Evolutionary conservation across 2,888 invertebrate genomes (phyloP), one percentile per base, ranked within the genome.

Genomic region (Linnaemya tessellans): DNA sequence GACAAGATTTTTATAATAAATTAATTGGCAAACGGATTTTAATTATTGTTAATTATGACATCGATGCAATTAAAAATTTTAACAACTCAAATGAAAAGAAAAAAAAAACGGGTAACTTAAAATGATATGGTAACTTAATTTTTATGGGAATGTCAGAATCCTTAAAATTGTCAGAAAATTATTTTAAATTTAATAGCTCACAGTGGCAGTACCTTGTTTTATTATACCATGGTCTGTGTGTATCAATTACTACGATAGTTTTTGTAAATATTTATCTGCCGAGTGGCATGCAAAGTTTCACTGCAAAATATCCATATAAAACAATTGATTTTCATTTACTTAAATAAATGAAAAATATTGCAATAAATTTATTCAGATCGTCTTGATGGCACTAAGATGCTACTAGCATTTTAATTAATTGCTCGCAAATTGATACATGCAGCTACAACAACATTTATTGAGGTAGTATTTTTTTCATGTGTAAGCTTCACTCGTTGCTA

Each of bases 331-430:
- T 46, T 35, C 64, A 71, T 35, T 1, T 25, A 71, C 18, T 64
- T 70, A 15, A 18, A 30, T 25, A 10, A 20, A n/a, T n/a, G n/a
- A n/a, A 1, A 22, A 51, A 43, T 10, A 60, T 18, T n/a, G 18
- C 9, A 35, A 73, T 49, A 49, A 64, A 64, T 64, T 64, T 46
- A 51, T 67, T 49, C 74, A 25, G 30, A 73, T 58, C 67, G 73
- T 60, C 30, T 62, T 74, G 38, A 60, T 51, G 30, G 54, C 15
- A 80, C 60, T 73, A 54, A 58, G 60, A 56, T 62, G 58, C 65
- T 20, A 15, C 38, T 58, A 73, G 65, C 73, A 67, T 54, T 60
- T 74, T 75, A 81, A 75, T 81, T 64, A 68, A 64, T 56, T 46
- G 7, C 25, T 15, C 58, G 18, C 49, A 65, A 35, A 75, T 56